Conservation (phyloP, 2,888 invertebrate genomes). For the Ligdia adustata region DNA sequence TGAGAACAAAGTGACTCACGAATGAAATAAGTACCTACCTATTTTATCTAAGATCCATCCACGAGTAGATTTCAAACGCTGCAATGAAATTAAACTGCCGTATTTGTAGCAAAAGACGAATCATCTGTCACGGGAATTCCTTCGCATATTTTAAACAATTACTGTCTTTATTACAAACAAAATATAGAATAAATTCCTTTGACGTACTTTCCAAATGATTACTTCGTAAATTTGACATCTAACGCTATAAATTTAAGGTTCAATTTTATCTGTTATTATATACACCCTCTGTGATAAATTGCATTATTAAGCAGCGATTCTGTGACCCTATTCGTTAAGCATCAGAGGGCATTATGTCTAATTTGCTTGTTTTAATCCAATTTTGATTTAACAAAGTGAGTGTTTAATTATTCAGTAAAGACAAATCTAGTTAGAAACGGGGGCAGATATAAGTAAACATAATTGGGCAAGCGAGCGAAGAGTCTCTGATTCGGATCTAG, state of each 20-base stretch:
- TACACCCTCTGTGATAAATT: slow-evolving; percentile 55
- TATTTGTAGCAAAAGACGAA: slow-evolving; percentile 60
- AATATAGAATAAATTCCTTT: neutral
- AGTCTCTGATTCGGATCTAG: too few species aligned
- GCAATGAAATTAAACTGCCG: slow-evolving; percentile 57
- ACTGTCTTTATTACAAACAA: slow-evolving; percentile 3
- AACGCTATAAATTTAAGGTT: slow-evolving; percentile 25
- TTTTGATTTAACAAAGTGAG: slow-evolving; percentile 79
- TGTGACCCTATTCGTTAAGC: slow-evolving; percentile 75
- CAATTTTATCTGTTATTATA: slow-evolving; percentile 17
- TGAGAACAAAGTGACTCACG: too few species aligned
- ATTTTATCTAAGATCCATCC: too few species aligned
- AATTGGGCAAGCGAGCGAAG: too few species aligned
- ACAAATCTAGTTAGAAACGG: slow-evolving; percentile 7
- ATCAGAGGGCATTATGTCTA: slow-evolving; percentile 73
- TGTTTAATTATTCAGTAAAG: slow-evolving; percentile 71
- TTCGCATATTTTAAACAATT: slow-evolving; percentile 9
- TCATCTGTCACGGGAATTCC: slow-evolving; percentile 62
- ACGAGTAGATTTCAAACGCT: slow-evolving; percentile 47
- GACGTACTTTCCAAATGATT: neutral
- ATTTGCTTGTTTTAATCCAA: slow-evolving; percentile 80
- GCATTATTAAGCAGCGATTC: slow-evolving; percentile 75
- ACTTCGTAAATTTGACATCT: neutral
- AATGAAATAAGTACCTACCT: too few species aligned
- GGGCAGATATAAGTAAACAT: too few species aligned